Evolutionary conservation across 2,888 invertebrate genomes (phyloP).

Genomic region (Tromatobia lineatoria): DNA sequence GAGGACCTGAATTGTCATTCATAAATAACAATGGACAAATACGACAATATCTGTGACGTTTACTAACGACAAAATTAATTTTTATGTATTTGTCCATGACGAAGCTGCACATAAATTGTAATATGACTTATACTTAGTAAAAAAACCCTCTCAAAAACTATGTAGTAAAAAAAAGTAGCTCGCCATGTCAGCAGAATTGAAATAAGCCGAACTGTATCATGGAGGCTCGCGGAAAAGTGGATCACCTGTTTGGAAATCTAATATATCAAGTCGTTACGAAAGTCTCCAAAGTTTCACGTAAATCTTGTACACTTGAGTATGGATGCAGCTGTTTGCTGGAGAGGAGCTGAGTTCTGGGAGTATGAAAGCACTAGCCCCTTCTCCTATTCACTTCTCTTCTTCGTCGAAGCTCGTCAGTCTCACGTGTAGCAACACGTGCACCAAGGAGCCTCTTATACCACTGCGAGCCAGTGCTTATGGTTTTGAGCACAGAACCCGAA

Average conservation of each 20-base stretch:
- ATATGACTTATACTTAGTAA: no score
- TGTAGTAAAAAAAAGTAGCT: background rate
- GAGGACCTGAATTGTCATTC: no score
- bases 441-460: slow-evolving; percentile 1
- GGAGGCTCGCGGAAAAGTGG: background rate
- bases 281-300: slow-evolving; percentile 38
- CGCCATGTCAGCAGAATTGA: background rate
- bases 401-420: background rate
- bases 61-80: no score
- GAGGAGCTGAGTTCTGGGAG: slow-evolving; percentile 3
- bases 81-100: background rate
- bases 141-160: background rate
- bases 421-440: slow-evolving; percentile 40
- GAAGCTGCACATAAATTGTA: background rate
- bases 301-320: slow-evolving; percentile 35
- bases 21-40: no score
- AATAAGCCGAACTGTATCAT: background rate
- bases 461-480: background rate
- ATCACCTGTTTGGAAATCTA: slow-evolving; percentile 15
- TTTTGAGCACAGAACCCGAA: background rate
- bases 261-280: slow-evolving; percentile 37
- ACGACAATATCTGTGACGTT: no score
- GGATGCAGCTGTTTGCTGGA: slow-evolving; percentile 51
- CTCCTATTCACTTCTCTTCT: background rate
- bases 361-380: background rate